Percentiles rank a stretch among this genome's conserved stretches.
phyloP scores from a whole-genome alignment of 2,888 invertebrate species.

The Brachylomia viminalis region DNA sequence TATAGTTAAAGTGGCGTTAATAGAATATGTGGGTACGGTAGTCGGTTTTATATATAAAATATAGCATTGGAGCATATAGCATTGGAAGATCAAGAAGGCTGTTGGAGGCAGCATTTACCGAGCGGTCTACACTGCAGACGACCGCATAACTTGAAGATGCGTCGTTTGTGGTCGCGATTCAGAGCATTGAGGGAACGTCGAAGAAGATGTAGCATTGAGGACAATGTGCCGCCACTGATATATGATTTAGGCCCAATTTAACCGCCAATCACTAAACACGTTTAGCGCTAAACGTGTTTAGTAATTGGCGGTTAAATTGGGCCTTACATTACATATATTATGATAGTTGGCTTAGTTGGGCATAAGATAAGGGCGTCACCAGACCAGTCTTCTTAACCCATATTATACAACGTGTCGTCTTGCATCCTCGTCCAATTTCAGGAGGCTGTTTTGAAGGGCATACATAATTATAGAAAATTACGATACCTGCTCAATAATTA shows the following conservation, averaged over 20 bases:
- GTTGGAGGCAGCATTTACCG: neutral
- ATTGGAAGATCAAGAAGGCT: neutral
- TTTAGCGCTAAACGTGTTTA: no score
- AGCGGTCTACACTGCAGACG: neutral
- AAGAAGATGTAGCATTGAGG: neutral
- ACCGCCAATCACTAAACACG: no score
- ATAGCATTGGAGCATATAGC: neutral
- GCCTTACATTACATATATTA: neutral
- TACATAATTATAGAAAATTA: no score
- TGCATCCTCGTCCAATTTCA: no score
- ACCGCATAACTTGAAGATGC: neutral
- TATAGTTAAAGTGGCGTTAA: neutral
- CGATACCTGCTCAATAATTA: no score
- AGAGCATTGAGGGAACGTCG: neutral
- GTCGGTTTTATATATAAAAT: constrained; percentile 34
- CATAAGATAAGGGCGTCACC: neutral
- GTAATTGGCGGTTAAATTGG: no score
- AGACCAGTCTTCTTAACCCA: neutral
- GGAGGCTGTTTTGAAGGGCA: no score
- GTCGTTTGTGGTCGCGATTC: neutral
- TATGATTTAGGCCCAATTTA: constrained; percentile 6
- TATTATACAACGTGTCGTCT: no score
- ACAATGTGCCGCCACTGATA: constrained; percentile 12
- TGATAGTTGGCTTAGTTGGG: neutral
- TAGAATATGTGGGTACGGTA: constrained; percentile 7